These are phyloP conservation scores for Paramormyrops kingsleyae DNA, from an alignment of 2,113 vertebrate species.

Conservation along the genomic window DNA sequence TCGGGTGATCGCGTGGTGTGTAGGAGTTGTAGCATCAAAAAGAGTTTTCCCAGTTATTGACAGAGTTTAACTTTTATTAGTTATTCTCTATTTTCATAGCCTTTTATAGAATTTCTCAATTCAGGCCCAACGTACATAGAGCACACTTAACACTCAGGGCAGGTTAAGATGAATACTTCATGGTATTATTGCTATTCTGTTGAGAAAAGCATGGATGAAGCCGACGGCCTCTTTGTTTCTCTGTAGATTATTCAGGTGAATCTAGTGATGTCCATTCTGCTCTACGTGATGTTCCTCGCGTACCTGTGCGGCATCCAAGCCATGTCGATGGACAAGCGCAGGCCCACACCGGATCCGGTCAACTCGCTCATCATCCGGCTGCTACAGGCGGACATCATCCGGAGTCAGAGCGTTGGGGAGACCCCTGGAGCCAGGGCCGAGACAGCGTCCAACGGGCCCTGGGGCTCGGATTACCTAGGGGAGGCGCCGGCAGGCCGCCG, in stretches of 20 bases:
- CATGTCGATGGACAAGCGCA: conserved; percentile 83
- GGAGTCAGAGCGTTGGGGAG: conserved; percentile 63
- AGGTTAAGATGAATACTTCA: neutral
- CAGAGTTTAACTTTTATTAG: neutral
- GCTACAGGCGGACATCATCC: conserved; percentile 87
- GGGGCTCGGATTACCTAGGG: conserved; percentile 23
- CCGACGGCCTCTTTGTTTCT: conserved; percentile 33
- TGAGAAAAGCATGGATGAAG: neutral
- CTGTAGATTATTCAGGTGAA: conserved; percentile 97
- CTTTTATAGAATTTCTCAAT: neutral
- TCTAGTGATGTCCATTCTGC: conserved; percentile 99
- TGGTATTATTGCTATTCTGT: neutral
- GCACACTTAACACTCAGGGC: neutral
- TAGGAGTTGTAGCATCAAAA: neutral
- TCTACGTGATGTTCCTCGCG: conserved; percentile 94
- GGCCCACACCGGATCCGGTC: conserved; percentile 79
- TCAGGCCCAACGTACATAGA: neutral
- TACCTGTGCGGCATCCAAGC: conserved; percentile 96
- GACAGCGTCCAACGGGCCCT: conserved; percentile 31
- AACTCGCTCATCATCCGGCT: conserved; percentile 93
- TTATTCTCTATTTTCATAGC: neutral
- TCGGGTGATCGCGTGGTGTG: neutral
- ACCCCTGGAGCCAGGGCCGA: neutral
- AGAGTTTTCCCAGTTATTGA: neutral
- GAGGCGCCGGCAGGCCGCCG: conserved; percentile 23